Conservation (phyloP, 2,797 vertebrate species). For the Pipistrellus pipistrellus region DNA sequence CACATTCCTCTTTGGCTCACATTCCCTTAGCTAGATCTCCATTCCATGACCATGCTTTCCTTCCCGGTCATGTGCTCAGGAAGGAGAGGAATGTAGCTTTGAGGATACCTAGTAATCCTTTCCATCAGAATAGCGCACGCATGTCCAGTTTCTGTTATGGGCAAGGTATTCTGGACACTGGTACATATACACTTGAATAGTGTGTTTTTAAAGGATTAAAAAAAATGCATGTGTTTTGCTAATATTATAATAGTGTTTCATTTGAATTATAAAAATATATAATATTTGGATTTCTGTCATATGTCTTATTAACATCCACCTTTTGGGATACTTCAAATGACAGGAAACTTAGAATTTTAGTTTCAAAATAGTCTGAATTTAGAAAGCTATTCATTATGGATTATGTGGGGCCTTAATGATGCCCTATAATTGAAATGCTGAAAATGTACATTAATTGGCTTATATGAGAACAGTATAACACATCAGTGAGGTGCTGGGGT, state of each 20-base stretch:
- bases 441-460: constrained; percentile 78
- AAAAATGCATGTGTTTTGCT: not conserved
- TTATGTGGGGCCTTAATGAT: constrained; percentile 66
- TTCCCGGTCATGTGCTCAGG: not conserved
- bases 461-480: constrained; percentile 65
- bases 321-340: constrained; percentile 23
- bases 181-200: not conserved
- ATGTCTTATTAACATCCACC: not conserved
- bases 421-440: constrained; percentile 66
- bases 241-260: not conserved
- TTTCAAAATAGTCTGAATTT: constrained; percentile 56
- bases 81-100: not conserved
- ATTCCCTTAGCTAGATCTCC: not conserved
- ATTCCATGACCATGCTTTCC: accelerated
- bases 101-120: not conserved
- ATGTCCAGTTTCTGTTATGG: not conserved
- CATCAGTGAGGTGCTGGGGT: constrained; percentile 65
- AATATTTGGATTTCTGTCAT: not conserved
- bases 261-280: not conserved
- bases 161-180: not conserved
- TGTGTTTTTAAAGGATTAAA: not conserved
- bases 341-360: constrained; percentile 1
- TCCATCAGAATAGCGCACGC: not conserved
- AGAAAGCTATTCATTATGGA: constrained; percentile 59
- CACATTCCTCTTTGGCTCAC: not conserved